These are phyloP conservation scores for Etheostoma perlongum DNA, from an alignment of 2,797 vertebrate genomes.

Conservation along the genomic window DNA sequence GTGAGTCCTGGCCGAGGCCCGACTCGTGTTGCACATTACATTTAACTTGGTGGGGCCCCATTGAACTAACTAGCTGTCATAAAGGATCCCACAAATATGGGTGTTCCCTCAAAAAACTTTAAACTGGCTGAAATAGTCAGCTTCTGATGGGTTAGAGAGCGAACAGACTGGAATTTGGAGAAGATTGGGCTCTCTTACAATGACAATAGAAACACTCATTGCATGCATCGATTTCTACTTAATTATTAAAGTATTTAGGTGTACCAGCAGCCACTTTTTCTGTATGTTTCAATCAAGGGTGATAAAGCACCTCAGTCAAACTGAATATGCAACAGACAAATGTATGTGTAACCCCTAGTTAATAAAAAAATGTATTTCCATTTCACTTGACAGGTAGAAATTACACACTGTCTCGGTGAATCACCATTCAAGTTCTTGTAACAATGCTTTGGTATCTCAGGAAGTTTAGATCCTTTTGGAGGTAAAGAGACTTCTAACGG, in stretches of 20 bases:
- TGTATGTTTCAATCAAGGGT: not conserved
- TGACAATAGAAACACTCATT: not conserved
- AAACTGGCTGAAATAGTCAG: not conserved
- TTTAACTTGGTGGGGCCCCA: not conserved
- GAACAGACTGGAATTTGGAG: not conserved
- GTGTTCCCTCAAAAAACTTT: too few relatives aligned
- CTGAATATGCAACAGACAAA: not conserved
- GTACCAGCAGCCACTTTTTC: not conserved
- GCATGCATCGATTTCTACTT: not conserved
- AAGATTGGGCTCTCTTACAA: not conserved
- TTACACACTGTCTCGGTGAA: not conserved
- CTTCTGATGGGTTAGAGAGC: not conserved
- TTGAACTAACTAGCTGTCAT: too few relatives aligned
- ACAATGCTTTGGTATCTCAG: constrained; percentile 1
- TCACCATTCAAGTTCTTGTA: not conserved
- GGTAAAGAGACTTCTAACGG: not conserved
- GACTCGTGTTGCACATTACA: not conserved
- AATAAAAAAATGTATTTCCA: not conserved
- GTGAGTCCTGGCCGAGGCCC: too few relatives aligned
- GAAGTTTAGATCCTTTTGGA: not conserved
- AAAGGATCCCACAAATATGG: too few relatives aligned
- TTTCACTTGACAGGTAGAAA: constrained; percentile 19
- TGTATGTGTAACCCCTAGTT: not conserved
- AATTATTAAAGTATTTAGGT: not conserved
- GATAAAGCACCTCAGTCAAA: not conserved